Conservation (phyloP, 2,888 invertebrate genomes). For the Patella depressa region DNA sequence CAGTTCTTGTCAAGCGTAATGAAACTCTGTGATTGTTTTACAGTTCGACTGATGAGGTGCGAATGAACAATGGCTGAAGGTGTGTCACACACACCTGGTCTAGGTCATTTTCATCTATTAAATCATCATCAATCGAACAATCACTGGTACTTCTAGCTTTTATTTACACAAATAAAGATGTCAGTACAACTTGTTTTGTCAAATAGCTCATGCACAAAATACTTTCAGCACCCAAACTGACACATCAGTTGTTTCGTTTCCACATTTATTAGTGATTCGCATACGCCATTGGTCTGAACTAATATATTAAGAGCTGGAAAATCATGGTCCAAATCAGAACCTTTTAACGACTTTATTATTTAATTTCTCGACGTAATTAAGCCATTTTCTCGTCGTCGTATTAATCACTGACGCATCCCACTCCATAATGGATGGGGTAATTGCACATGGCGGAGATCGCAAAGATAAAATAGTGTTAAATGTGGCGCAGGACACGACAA, state of each 20-base stretch:
- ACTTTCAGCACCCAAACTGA: too few relatives aligned
- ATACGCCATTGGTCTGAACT: not conserved
- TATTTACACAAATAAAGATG: too few relatives aligned
- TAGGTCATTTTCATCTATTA: constrained; percentile 4
- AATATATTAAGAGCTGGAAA: constrained; percentile 9
- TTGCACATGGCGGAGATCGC: too few relatives aligned
- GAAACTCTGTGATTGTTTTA: not conserved
- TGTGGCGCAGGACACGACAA: too few relatives aligned
- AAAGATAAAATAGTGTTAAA: too few relatives aligned
- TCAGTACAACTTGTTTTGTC: too few relatives aligned
- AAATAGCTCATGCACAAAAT: too few relatives aligned
- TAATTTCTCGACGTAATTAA: constrained; percentile 9
- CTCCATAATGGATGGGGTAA: too few relatives aligned
- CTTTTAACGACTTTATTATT: constrained; percentile 12
- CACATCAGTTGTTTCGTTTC: too few relatives aligned
- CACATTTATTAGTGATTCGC: too few relatives aligned
- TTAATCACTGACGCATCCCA: not conserved
- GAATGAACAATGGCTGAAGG: not conserved
- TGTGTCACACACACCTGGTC: constrained; percentile 4
- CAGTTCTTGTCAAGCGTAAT: not conserved
- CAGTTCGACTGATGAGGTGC: not conserved
- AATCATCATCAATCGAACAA: not conserved
- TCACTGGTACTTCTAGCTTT: too few relatives aligned
- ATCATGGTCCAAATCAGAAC: constrained; percentile 8
- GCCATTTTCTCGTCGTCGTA: constrained; percentile 2